Conservation (phyloP, 2,797 vertebrate species). For the Gymnocypris eckloni region DNA sequence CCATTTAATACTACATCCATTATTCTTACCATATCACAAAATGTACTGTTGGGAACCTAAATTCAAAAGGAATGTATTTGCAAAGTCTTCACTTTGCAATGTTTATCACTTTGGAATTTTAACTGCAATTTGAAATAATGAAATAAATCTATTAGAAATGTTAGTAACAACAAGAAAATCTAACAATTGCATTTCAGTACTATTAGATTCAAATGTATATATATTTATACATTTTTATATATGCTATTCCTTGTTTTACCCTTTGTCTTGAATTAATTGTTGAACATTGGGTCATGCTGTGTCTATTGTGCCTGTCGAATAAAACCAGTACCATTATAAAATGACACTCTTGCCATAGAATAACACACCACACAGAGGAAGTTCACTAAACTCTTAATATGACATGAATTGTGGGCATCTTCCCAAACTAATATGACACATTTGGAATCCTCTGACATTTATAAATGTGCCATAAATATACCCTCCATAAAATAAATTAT, state of each 20-base stretch:
- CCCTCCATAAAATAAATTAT: background rate
- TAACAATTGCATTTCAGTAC: background rate
- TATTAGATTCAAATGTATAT: background rate
- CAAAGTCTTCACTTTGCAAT: background rate
- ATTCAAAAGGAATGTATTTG: background rate
- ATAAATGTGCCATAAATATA: background rate
- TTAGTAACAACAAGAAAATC: background rate
- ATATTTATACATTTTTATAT: background rate
- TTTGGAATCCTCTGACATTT: background rate
- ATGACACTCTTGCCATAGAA: background rate
- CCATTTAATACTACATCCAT: constrained; percentile 5
- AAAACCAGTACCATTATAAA: background rate
- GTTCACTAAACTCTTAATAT: constrained; percentile 12
- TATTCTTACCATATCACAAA: background rate
- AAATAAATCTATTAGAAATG: constrained; percentile 4
- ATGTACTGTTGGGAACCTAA: background rate
- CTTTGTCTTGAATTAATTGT: background rate
- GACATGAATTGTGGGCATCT: background rate
- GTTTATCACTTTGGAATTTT: background rate
- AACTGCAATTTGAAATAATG: background rate
- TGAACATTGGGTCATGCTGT: background rate
- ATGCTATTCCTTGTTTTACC: background rate
- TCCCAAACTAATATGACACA: background rate
- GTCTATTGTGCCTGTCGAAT: background rate
- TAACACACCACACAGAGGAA: background rate